A percentile compares a stretch with the other conserved stretches of the same genome.
phyloP scores from a whole-genome alignment of 2,797 vertebrate genomes.

The Triplophysa yarkandensis region DNA sequence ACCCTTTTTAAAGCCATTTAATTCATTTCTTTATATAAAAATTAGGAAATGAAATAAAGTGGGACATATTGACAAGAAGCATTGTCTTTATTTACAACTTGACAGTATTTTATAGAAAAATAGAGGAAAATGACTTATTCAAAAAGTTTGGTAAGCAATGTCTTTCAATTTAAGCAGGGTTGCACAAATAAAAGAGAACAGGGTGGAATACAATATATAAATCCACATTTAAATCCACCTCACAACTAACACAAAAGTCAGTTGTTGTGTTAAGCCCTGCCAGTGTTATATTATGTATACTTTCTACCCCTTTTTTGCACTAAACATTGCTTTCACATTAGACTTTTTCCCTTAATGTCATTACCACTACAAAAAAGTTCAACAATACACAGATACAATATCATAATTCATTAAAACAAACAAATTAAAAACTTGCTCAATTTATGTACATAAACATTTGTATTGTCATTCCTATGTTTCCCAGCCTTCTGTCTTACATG shows the following conservation, averaged over 20 bases:
- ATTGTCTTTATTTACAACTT: conserved; percentile 61
- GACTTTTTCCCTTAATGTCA: conserved; percentile 46
- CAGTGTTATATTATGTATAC: conserved; percentile 13
- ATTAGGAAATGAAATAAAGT: conserved; percentile 54
- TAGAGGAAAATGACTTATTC: conserved; percentile 51
- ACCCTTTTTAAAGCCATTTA: conserved; percentile 11
- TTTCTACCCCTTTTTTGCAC: conserved; percentile 20
- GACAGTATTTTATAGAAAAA: conserved; percentile 56
- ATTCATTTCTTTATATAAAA: conserved; percentile 23
- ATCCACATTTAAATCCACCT: conserved; percentile 25
- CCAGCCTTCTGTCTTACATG: neutral
- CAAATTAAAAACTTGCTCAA: conserved; percentile 45
- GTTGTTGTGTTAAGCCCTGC: conserved; percentile 46
- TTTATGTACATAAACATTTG: conserved; percentile 18
- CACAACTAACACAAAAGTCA: neutral
- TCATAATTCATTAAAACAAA: conserved; percentile 45
- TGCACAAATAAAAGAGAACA: conserved; percentile 26
- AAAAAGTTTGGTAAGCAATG: conserved; percentile 44
- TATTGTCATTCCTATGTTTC: neutral
- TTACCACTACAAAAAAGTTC: conserved; percentile 47
- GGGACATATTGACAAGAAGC: conserved; percentile 57
- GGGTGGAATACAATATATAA: conserved; percentile 25
- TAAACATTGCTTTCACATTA: conserved; percentile 15
- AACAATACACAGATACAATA: conserved; percentile 40
- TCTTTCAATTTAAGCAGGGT: conserved; percentile 30